Evolutionary conservation across 1,140 invertebrate species (phyloP).

Genomic region (Pseudobourletiella spinata): DNA sequence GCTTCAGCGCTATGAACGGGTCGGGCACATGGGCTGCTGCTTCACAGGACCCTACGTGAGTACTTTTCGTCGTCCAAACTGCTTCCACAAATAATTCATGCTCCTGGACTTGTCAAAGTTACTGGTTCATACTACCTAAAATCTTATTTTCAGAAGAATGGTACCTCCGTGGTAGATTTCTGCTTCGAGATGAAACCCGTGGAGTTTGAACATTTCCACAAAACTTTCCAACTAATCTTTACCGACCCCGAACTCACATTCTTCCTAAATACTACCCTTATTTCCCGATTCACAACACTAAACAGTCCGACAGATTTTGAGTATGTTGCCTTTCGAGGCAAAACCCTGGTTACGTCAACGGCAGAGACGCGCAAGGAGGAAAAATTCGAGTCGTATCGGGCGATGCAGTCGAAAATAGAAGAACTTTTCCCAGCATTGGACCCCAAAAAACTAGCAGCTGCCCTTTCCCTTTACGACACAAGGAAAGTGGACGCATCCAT

Average conservation of each 20-base stretch:
- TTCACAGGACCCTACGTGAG: too few species aligned
- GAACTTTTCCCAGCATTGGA: too few species aligned
- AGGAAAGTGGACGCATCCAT: too few species aligned
- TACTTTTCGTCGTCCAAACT: too few species aligned
- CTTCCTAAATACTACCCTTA: neutral
- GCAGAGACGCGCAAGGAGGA: neutral
- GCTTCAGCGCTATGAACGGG: too few species aligned
- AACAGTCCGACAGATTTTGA: neutral
- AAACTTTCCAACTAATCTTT: neutral
- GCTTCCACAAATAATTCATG: too few species aligned
- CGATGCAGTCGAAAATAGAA: neutral
- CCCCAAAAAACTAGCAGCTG: too few species aligned
- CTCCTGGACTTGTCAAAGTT: too few species aligned
- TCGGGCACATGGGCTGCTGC: too few species aligned
- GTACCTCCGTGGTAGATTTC: neutral
- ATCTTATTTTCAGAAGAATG: neutral
- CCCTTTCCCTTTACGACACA: too few species aligned
- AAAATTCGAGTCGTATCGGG: neutral
- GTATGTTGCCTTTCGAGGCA: neutral
- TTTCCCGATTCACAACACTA: neutral
- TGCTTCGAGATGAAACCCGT: neutral
- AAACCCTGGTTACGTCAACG: neutral
- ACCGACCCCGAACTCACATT: neutral
- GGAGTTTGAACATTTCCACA: neutral
- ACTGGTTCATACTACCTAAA: too few species aligned